phyloP scores from a whole-genome alignment of 2,113 vertebrate species.

The Henicopernis longicauda region DNA sequence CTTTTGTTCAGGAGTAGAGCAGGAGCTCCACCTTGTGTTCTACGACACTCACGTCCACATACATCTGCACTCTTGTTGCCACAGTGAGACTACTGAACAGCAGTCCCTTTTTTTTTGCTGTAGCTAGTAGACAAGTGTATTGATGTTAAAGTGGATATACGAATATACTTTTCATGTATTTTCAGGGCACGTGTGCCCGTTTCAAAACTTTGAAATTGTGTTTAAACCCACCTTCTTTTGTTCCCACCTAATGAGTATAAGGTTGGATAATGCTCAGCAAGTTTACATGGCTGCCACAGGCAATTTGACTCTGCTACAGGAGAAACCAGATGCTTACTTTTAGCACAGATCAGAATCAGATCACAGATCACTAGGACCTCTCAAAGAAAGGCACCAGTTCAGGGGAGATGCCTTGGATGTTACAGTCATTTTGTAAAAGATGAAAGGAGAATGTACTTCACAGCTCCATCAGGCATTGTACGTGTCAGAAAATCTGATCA shows the following conservation, averaged over 20 bases:
- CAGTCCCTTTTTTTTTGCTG: rapidly evolving
- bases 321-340: neutral
- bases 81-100: neutral
- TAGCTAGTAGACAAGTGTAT: neutral
- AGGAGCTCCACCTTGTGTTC: slow-evolving; percentile 36
- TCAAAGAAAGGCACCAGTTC: neutral
- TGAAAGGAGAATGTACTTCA: neutral
- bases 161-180: neutral
- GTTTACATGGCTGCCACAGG: neutral
- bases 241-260: neutral
- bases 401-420: neutral
- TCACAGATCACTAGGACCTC: neutral
- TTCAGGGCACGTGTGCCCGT: neutral
- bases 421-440: neutral
- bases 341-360: neutral
- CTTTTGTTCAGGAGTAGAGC: neutral
- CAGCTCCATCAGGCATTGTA: neutral
- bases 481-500: neutral
- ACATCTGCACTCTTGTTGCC: neutral
- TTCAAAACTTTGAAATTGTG: neutral
- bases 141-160: neutral
- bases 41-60: neutral
- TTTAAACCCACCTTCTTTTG: neutral
- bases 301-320: neutral
- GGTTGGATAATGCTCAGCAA: rapidly evolving